Percentiles rank a stretch among this genome's conserved stretches.
Evolutionary conservation across 1,140 invertebrate species (phyloP).

Genomic region (Scaptomyza hsui): DNA sequence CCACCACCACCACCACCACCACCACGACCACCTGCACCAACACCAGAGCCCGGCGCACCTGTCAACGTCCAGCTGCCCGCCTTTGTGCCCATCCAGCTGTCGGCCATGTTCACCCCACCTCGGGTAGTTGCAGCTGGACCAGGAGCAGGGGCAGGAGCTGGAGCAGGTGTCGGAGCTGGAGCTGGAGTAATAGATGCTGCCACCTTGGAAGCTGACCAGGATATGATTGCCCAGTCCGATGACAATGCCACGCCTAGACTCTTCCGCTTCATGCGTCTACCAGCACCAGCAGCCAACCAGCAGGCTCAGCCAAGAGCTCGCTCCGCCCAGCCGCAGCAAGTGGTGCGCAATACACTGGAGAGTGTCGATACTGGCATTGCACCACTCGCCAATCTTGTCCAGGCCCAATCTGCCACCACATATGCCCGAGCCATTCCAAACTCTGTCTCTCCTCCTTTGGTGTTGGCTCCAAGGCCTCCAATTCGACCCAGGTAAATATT

Average conservation of each 20-base stretch:
- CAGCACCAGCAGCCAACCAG: not conserved
- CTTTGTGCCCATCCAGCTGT: slow-evolving; percentile 73
- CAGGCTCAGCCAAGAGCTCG: not conserved
- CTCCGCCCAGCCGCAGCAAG: slow-evolving; percentile 7
- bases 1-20: slow-evolving; percentile 27
- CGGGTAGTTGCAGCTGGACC: slow-evolving; percentile 8
- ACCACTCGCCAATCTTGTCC: slow-evolving; percentile 34
- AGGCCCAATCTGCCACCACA: slow-evolving; percentile 28
- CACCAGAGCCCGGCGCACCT: slow-evolving; percentile 49
- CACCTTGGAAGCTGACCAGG: slow-evolving; percentile 4
- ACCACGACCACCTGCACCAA: slow-evolving; percentile 38
- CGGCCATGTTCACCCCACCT: slow-evolving; percentile 72
- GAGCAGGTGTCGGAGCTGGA: not conserved
- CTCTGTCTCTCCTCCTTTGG: not conserved
- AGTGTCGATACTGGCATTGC: slow-evolving; percentile 62
- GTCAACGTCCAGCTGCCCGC: slow-evolving; percentile 68
- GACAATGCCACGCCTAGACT: slow-evolving; percentile 26
- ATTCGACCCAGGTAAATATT: slow-evolving; percentile 33
- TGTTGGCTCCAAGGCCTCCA: slow-evolving; percentile 1
- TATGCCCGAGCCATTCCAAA: not conserved
- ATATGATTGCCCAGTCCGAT: not conserved
- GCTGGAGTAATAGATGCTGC: not conserved
- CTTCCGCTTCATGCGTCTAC: slow-evolving; percentile 52
- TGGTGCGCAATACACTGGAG: slow-evolving; percentile 62
- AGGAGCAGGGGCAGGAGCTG: not conserved